Conservation (phyloP, 2,888 invertebrate genomes). For the Lymantria dispar region DNA sequence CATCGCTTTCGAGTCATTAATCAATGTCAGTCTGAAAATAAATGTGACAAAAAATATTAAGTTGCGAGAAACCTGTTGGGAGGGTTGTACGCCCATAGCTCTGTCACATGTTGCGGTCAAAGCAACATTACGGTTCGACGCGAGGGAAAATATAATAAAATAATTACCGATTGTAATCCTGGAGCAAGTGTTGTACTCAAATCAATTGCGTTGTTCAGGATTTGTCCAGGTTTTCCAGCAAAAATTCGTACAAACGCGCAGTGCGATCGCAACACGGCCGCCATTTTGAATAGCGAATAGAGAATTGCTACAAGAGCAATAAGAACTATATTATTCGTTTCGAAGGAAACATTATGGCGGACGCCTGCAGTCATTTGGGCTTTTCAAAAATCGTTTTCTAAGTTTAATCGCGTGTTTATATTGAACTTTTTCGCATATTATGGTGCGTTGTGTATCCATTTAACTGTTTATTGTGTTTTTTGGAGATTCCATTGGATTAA, state of each 20-base stretch:
- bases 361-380: slow-evolving; percentile 81
- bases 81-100: slow-evolving; percentile 71
- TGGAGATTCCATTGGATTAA: slow-evolving; percentile 73
- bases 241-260: slow-evolving; percentile 78
- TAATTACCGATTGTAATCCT: slow-evolving; percentile 78
- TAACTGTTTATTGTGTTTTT: slow-evolving; percentile 79
- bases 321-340: slow-evolving; percentile 83
- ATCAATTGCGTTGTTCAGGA: slow-evolving; percentile 75
- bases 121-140: slow-evolving; percentile 65
- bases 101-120: slow-evolving; percentile 81
- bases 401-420: slow-evolving; percentile 80
- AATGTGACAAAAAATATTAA: slow-evolving; percentile 29
- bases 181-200: slow-evolving; percentile 63
- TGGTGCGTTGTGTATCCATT: slow-evolving; percentile 76
- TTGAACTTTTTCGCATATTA: slow-evolving; percentile 82
- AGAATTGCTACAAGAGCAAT: slow-evolving; percentile 82
- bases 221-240: slow-evolving; percentile 70
- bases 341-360: slow-evolving; percentile 84
- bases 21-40: slow-evolving; percentile 38
- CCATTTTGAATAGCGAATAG: slow-evolving; percentile 84
- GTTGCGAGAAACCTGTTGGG: slow-evolving; percentile 56
- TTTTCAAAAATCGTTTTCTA: slow-evolving; percentile 83
- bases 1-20: slow-evolving; percentile 21
- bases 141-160: slow-evolving; percentile 68
- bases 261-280: slow-evolving; percentile 80